Evolutionary conservation across 2,888 invertebrate species (phyloP), one percentile per base, ranked within the genome.

Genomic region (Erannis defoliaria): DNA sequence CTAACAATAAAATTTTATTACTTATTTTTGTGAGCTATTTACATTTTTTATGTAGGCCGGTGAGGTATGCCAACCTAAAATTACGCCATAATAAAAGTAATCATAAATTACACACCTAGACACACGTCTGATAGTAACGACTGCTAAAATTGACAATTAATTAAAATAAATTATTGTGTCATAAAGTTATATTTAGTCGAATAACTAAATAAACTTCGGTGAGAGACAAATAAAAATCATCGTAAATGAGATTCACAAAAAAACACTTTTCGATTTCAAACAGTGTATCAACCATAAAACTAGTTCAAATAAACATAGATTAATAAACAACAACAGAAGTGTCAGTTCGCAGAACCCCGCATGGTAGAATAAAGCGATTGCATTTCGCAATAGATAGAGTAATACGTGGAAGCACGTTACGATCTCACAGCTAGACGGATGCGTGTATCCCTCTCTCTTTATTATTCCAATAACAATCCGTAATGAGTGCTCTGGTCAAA

Each of bases 391-490:
- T 82, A 72, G 84, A 81, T 80, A 76, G 46, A 46, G 76, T 77
- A 80, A 77, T 90, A 89, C 89, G 85, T 72, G 80, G 90, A 90
- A 90, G 76, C 68, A 75, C 76, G 88, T 88, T 87, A 90, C 88
- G 89, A 89, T 85, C 85, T 80, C 75, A 74, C 77, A 77, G 79
- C 79, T 82, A 83, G 85, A 88, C 89, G 89, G 89, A 92, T 88
- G 85, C 82, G 43, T 72, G 81, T 80, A 85, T 88, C 80, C 80
- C 85, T 82, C 82, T 78, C 85, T 88, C 90, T 92, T 91, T 92
- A 92, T 92, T 92, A 93, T 93, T 90, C 89, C 89, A 91, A 92
- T 93, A 93, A 93, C 92, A 92, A 92, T 92, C 90, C 81, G 90
- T 91, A 90, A 92, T 90, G 92, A 92, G 92, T 89, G 90, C 90